phyloP scores from a whole-genome alignment of 1,140 invertebrate genomes.

The Polypedilum vanderplanki region DNA sequence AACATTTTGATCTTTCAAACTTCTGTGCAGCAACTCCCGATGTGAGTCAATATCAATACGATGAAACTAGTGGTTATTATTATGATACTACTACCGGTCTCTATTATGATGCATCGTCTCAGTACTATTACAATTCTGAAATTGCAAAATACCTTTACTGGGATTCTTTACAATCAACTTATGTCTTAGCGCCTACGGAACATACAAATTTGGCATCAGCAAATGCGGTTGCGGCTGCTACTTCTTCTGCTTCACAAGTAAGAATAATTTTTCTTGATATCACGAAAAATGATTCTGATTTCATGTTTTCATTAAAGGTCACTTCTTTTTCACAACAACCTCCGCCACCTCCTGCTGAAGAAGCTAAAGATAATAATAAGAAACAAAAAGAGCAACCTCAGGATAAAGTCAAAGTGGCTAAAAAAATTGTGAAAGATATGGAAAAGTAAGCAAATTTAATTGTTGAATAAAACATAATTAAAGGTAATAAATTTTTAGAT shows the following conservation, averaged over 20 bases:
- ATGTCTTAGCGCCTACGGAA: conserved; percentile 61
- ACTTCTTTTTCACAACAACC: not conserved
- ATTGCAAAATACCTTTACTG: conserved; percentile 92
- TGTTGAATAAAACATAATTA: not conserved
- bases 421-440: conserved; percentile 97
- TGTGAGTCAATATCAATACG: conserved; percentile 85
- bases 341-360: conserved; percentile 38
- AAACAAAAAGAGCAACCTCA: conserved; percentile 59
- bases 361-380: conserved; percentile 43
- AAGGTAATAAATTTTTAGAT: conserved; percentile 45
- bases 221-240: conserved; percentile 37
- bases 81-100: conserved; percentile 88
- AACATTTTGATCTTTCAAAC: conserved; percentile 32
- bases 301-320: too few relatives aligned
- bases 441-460: conserved; percentile 46
- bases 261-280: too few relatives aligned
- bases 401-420: conserved; percentile 94
- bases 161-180: conserved; percentile 76
- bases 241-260: conserved; percentile 34
- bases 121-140: conserved; percentile 88
- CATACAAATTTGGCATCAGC: conserved; percentile 35
- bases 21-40: conserved; percentile 66
- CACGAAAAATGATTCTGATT: too few relatives aligned
- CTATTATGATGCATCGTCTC: conserved; percentile 92
- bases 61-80: conserved; percentile 93